Base-by-base conservation (phyloP, 2,797 vertebrate species). In the Tragelaphus oryx region DNA sequence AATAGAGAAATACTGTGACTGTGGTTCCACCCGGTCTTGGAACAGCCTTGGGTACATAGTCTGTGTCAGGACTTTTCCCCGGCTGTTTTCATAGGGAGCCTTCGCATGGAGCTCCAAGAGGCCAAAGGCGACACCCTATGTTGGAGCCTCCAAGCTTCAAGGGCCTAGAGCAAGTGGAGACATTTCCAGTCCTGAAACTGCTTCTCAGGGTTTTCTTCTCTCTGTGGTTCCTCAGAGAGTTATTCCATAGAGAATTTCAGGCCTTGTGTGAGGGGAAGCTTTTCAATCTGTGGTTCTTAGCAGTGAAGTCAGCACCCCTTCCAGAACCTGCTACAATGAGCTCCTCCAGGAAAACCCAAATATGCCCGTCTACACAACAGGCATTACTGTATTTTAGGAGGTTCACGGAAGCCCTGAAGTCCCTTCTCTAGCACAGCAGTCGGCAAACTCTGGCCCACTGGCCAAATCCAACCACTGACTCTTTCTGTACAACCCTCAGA, bases 281-380 rank as follows among this genome's bases (percentile, higher is more conserved):
- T 65, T 85, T 52, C 80, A 52, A 46, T 59, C 57, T 41, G 14
- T 80, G 52, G 28, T 16, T 30, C 57, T 41, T 60, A 41, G 44
- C 44, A 20, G 4, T 89, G 80, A 62, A 50, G n/a, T 46, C 62
- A 30, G 14, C 13, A 28, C 57, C 20, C 33, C 33, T 86, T 68
- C 44, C 26, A 79, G 28, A 55, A 74, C 55, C 41, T 62, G 54
- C 18, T 17, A 7, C 50, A 26, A 62, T 37, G 37, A 74, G 12
- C 22, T 57, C n/a, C 54, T 82, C 55, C 57, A 37, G 55, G 65
- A 84, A 87, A 92, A 80, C 8, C 54, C 83, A 37, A 10, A 13
- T 5, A 11, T 68, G 30, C 30, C 37, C 59, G 7, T 12, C 11
- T 2, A 8, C 0, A 12, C 0, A 20, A 2, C 33, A 16, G 3